These are phyloP conservation scores for Aurelia sp. DNA, from an alignment of 30 jellyfish, hydroid and myxozoan species.

Conservation along the genomic window DNA sequence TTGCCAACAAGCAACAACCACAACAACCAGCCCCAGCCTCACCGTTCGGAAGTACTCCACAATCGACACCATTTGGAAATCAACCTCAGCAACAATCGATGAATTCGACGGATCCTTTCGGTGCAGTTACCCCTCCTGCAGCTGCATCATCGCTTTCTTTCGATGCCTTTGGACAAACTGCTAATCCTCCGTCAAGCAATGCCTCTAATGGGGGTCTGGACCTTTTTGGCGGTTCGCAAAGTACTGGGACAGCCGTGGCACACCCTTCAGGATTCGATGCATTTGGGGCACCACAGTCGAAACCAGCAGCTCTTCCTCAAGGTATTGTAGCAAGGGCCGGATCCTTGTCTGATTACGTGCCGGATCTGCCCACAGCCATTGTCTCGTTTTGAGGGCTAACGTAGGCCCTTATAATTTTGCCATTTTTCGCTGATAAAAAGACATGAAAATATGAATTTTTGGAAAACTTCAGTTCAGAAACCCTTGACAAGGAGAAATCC, in stretches of 20 bases:
- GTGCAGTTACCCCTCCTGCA: conserved; percentile 50
- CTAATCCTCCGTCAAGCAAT: conserved; percentile 8
- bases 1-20: conserved; percentile 20
- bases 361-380: too few relatives aligned
- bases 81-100: conserved; percentile 9
- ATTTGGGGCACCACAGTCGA: conserved; percentile 22
- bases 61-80: conserved; percentile 29
- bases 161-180: conserved; percentile 66
- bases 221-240: conserved; percentile 7
- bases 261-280: conserved; percentile 13
- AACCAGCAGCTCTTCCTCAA: conserved; percentile 16
- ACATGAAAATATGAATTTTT: too few relatives aligned
- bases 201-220: conserved; percentile 26
- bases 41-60: conserved; percentile 18
- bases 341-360: too few relatives aligned
- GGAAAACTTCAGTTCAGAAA: too few relatives aligned
- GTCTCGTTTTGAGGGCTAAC: too few relatives aligned
- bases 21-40: neutral
- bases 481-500: too few relatives aligned
- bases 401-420: too few relatives aligned
- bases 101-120: conserved; percentile 40
- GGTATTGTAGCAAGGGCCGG: neutral
- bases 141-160: conserved; percentile 55
- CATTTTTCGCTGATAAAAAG: too few relatives aligned
- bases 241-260: neutral